A percentile compares a stretch with the other conserved stretches of the same genome.
Evolutionary conservation across 2,797 vertebrate genomes (phyloP).

Genomic region (Apodemus agrarius): DNA sequence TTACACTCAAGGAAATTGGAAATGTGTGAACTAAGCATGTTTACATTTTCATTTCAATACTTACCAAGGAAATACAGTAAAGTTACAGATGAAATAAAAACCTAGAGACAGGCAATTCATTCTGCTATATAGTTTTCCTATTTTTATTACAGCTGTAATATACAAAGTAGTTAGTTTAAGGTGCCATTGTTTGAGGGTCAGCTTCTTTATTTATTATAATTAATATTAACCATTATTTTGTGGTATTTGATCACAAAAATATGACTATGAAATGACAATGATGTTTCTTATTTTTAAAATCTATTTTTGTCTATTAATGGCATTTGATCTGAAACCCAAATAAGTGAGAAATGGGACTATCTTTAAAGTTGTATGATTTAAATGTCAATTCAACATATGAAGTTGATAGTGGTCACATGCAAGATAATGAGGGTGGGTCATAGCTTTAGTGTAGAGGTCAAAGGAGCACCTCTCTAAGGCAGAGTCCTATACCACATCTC

Average conservation of each 20-base stretch:
- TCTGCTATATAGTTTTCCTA: background rate
- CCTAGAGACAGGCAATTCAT: constrained; percentile 2
- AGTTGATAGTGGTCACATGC: background rate
- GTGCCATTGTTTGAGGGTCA: background rate
- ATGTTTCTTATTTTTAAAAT: background rate
- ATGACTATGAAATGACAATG: background rate
- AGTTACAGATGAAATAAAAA: background rate
- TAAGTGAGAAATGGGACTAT: background rate
- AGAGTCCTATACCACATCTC: background rate
- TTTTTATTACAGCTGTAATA: background rate
- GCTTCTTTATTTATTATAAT: constrained; percentile 5
- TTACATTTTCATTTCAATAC: constrained; percentile 17
- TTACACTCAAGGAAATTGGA: background rate
- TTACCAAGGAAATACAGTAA: background rate
- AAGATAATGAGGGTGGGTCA: background rate
- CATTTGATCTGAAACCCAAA: background rate
- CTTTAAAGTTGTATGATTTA: constrained; percentile 19
- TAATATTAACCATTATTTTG: background rate
- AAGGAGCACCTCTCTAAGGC: background rate
- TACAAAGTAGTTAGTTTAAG: background rate
- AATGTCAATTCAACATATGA: constrained; percentile 1
- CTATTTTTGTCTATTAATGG: background rate
- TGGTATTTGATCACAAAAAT: constrained; percentile 7
- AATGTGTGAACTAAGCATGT: constrained; percentile 28
- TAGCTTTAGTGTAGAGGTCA: background rate